Base-by-base conservation (phyloP, 2,113 vertebrate species). In the Apteryx mantelli region DNA sequence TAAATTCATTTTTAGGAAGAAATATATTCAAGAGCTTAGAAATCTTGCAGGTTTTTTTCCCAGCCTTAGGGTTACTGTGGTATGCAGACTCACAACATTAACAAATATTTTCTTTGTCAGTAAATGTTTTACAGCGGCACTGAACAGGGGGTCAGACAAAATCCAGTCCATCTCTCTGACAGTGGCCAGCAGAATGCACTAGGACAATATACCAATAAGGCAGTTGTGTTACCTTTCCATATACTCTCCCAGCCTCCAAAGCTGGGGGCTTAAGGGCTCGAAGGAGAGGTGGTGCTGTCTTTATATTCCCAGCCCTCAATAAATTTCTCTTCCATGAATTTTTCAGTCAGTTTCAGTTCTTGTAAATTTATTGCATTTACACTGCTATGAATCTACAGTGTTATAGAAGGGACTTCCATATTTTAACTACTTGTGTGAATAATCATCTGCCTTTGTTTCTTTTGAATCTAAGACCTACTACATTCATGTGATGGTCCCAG, bases 31-130 rank as follows among this genome's bases (percentile, higher is more conserved):
- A 42, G 32, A 25, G 8, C 22, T 64, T 80, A 36, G 36, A 36
- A 20, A 21, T 36, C 30, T 79, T 90, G 5, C 2, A 53, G 44
- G 14, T 30, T 58, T 10, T 56, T 95, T 18, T 46, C 1, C 0
- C 14, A 66, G 25, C 8, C 38, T 77, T 77, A 0, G 2, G 9
- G 15, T 74, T 74, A n/a, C 9, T 61, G 46, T 18, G 3, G 0
- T 38, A 14, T 50, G 19, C 34, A 66, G 28, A 5, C 18, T 25
- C 79, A 52, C 6, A 30, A 15, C 1, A 11, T 58, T 6, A 42
- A 66, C 42, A 70, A 68, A 32, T 79, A 32, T 69, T 88, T 79
- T 88, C 14, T 50, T 77, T 52, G n/a, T 32, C 28, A 28, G 4
- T 69, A 88, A 86, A 40, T 30, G 13, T 11, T 88, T 64, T 65